These are phyloP conservation scores for Stomatorhinus walkeri DNA, from an alignment of 2,797 vertebrate genomes.

Conservation along the genomic window DNA sequence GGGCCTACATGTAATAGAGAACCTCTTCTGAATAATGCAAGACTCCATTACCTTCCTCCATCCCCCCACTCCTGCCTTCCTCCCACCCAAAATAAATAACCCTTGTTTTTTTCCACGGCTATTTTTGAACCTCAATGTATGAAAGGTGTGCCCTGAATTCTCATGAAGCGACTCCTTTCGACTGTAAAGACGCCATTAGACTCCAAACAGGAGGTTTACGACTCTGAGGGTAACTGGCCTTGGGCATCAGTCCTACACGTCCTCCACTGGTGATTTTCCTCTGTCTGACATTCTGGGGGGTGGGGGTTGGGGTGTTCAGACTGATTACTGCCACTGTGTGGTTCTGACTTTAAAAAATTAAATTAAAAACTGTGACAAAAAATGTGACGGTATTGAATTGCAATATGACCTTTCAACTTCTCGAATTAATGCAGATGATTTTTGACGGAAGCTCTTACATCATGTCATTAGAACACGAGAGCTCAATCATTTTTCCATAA, in stretches of 20 bases:
- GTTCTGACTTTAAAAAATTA: neutral
- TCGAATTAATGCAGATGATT: neutral
- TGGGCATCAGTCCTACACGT: neutral
- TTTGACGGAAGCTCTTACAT: neutral
- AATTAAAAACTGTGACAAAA: neutral
- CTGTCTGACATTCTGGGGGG: neutral
- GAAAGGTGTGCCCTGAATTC: conserved; percentile 30
- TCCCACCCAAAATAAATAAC: conserved; percentile 19
- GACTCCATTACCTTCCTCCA: neutral
- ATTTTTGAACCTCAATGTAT: conserved; percentile 34
- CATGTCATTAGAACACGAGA: neutral
- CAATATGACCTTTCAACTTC: neutral
- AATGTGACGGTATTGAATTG: neutral
- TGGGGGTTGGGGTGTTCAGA: neutral
- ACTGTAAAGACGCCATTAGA: conserved; percentile 24
- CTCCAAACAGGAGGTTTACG: conserved; percentile 27
- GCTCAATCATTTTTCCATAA: neutral
- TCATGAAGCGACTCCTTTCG: conserved; percentile 17
- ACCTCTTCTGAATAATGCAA: conserved; percentile 16
- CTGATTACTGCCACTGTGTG: neutral
- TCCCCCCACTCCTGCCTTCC: neutral
- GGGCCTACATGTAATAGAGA: conserved; percentile 6
- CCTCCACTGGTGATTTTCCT: conserved; percentile 14
- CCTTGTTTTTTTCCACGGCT: conserved; percentile 21
- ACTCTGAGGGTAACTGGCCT: neutral